Conservation (phyloP, 2,113 vertebrate genomes). For the Oplegnathus fasciatus region DNA sequence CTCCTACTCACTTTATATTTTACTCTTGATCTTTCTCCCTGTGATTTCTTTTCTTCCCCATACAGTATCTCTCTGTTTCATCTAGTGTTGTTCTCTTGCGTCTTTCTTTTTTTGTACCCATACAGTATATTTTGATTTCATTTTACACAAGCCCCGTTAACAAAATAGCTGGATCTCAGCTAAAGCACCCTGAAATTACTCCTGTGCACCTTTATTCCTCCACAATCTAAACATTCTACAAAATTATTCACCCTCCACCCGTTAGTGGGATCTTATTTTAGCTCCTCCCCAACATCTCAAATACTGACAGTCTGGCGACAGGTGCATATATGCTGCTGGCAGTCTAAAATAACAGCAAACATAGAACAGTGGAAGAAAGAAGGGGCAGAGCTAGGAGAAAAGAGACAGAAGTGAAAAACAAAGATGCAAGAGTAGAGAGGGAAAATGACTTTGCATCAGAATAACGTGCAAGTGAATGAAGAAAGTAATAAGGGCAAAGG, state of each 20-base stretch:
- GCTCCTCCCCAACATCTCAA: conserved; percentile 31
- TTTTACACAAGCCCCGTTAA: neutral
- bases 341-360: conserved; percentile 64
- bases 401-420: conserved; percentile 15
- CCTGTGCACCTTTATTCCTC: neutral
- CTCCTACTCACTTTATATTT: conserved; percentile 49
- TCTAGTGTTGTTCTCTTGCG: conserved; percentile 35
- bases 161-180: neutral
- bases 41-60: conserved; percentile 50
- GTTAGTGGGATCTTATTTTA: conserved; percentile 20
- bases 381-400: conserved; percentile 21
- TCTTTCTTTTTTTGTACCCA: neutral
- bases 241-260: conserved; percentile 1
- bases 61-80: conserved; percentile 48
- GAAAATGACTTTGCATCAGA: conserved; percentile 2
- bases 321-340: conserved; percentile 32
- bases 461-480: conserved; percentile 18
- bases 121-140: conserved; percentile 41
- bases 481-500: neutral
- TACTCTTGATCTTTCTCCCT: conserved; percentile 63
- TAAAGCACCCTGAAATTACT: conserved; percentile 9
- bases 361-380: conserved; percentile 32
- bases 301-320: conserved; percentile 53
- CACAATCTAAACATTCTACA: conserved; percentile 19
- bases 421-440: conserved; percentile 12